Evolutionary conservation across 2,113 vertebrate genomes (phyloP).

Genomic region (Strix uralensis): DNA sequence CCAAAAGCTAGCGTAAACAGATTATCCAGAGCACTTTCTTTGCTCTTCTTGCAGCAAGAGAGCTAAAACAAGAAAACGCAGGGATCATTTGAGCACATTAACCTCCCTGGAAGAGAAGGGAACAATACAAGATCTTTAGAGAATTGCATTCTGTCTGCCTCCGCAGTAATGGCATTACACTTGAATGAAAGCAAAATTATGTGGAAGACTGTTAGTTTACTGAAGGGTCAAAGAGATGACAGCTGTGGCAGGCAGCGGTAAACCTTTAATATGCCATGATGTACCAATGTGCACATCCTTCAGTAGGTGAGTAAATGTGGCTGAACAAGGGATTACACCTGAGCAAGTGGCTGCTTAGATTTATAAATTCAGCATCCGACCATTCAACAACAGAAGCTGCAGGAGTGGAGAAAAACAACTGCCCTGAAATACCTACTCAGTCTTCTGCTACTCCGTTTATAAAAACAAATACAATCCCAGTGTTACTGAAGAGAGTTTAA

Average conservation of each 20-base stretch:
- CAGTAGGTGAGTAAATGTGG: conserved; percentile 18
- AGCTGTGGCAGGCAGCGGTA: neutral
- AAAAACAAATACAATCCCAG: neutral
- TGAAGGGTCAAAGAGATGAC: conserved; percentile 41
- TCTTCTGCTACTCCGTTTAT: neutral
- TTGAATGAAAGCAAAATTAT: conserved; percentile 46
- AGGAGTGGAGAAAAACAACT: neutral
- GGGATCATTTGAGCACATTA: conserved; percentile 48
- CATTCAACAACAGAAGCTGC: neutral
- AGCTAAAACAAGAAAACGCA: neutral
- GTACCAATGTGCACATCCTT: conserved; percentile 31
- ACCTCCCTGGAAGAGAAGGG: conserved; percentile 31
- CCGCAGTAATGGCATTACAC: neutral
- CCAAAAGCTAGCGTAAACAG: neutral
- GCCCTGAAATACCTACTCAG: neutral
- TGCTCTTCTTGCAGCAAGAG: neutral
- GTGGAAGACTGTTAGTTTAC: conserved; percentile 43
- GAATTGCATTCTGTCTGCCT: conserved; percentile 42
- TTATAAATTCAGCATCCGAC: neutral
- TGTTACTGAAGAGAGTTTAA: neutral
- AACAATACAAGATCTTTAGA: conserved; percentile 24
- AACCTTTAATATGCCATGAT: conserved; percentile 46
- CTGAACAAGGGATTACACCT: conserved; percentile 41
- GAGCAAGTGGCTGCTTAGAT: neutral
- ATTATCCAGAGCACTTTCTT: neutral